A percentile compares a stretch with the other conserved stretches of the same genome.
These are phyloP conservation scores for Invenusta paracnida DNA, from an alignment of 2,888 invertebrate genomes.

Conservation along the genomic window DNA sequence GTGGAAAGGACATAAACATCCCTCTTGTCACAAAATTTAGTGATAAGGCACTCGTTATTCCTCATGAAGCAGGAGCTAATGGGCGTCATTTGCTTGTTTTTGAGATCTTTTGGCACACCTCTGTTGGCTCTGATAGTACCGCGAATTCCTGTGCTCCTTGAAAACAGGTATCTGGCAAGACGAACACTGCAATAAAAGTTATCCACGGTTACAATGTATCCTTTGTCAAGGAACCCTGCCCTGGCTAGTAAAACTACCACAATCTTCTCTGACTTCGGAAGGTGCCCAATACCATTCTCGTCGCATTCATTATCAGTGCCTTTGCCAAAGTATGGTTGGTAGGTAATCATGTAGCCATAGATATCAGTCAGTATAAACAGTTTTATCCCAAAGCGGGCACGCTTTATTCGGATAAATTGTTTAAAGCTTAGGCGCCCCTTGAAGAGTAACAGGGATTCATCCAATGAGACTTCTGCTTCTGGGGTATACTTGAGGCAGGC, in stretches of 20 bases:
- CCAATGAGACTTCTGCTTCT: neutral
- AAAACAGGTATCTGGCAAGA: neutral
- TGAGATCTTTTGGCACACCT: neutral
- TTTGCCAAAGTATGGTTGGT: neutral
- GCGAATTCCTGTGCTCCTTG: neutral
- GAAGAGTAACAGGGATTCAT: constrained; percentile 27
- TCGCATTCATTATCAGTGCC: neutral
- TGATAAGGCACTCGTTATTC: neutral
- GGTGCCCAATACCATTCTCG: neutral
- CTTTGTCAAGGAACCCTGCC: constrained; percentile 8
- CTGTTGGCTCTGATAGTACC: constrained; percentile 1
- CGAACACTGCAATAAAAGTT: constrained; percentile 15
- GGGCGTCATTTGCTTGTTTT: neutral
- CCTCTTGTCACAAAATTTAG: neutral
- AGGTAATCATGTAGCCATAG: constrained; percentile 21
- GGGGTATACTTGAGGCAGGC: neutral
- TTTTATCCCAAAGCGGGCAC: constrained; percentile 29
- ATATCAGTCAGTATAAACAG: constrained; percentile 11
- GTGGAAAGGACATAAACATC: constrained; percentile 24
- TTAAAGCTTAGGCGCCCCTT: constrained; percentile 23
- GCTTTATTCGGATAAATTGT: constrained; percentile 20
- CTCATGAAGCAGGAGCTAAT: constrained; percentile 9
- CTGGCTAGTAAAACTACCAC: constrained; percentile 17
- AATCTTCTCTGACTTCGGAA: neutral
- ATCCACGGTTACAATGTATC: constrained; percentile 24